These are phyloP conservation scores for Astreopora myriophthalma DNA, from an alignment of 64 coral and sea anemone species.

Conservation along the genomic window DNA sequence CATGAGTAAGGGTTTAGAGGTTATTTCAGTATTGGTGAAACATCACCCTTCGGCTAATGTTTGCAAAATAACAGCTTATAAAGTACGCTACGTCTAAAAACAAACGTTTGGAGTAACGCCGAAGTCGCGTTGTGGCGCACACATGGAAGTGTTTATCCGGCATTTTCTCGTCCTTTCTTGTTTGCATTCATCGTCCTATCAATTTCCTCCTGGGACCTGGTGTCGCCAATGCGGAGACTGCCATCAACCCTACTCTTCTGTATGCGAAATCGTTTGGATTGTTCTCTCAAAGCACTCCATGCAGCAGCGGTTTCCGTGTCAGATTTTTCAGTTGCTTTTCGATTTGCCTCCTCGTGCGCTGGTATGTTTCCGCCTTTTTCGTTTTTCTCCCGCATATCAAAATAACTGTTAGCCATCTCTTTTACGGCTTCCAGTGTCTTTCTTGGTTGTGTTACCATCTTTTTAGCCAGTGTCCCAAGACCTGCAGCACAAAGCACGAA, in stretches of 20 bases:
- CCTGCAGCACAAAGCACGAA: not conserved
- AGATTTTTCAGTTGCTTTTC: slow-evolving; percentile 50
- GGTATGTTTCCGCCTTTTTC: slow-evolving; percentile 53
- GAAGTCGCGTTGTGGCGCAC: too few relatives aligned
- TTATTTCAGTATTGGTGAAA: too few relatives aligned
- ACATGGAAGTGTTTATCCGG: too few relatives aligned
- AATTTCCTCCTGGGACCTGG: slow-evolving; percentile 62
- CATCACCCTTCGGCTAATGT: not conserved
- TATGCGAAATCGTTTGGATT: slow-evolving; percentile 56
- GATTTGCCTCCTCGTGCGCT: slow-evolving; percentile 62
- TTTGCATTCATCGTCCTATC: slow-evolving; percentile 67
- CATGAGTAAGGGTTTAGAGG: too few relatives aligned
- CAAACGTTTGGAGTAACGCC: too few relatives aligned
- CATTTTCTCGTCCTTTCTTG: slow-evolving; percentile 54
- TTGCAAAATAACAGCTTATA: too few relatives aligned
- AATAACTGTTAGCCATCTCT: slow-evolving; percentile 40
- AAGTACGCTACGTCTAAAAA: too few relatives aligned
- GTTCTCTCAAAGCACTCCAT: slow-evolving; percentile 65
- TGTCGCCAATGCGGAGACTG: slow-evolving; percentile 69
- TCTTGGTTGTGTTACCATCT: not conserved
- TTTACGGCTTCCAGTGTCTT: slow-evolving; percentile 23
- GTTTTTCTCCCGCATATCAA: slow-evolving; percentile 34
- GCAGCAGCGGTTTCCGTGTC: slow-evolving; percentile 49
- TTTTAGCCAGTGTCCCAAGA: slow-evolving; percentile 67
- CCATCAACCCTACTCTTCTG: slow-evolving; percentile 54